Evolutionary conservation across 1,140 invertebrate genomes (phyloP).

Genomic region (Drosophila kikkawai): DNA sequence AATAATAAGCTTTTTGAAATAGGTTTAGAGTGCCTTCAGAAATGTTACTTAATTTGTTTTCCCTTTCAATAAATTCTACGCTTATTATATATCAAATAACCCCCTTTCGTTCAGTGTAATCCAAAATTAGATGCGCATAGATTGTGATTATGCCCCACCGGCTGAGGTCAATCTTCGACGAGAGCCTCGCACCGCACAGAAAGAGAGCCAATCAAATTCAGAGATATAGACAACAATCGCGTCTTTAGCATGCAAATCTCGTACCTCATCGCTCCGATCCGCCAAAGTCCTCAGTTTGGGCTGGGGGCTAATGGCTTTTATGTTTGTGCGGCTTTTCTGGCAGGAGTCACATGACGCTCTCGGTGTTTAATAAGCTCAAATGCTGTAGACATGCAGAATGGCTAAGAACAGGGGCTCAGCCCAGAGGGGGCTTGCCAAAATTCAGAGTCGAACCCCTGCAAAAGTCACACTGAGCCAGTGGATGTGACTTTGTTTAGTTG

Average conservation of each 20-base stretch:
- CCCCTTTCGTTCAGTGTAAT: neutral
- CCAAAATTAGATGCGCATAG: conserved; percentile 53
- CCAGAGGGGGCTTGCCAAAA: neutral
- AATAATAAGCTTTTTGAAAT: too few species aligned
- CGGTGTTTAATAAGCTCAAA: conserved; percentile 71
- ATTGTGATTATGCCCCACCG: conserved; percentile 23
- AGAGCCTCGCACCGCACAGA: neutral
- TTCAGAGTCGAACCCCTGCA: neutral
- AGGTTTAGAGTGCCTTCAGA: too few species aligned
- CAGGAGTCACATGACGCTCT: conserved; percentile 70
- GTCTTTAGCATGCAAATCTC: conserved; percentile 57
- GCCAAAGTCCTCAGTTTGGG: conserved; percentile 34
- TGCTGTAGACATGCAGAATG: conserved; percentile 53
- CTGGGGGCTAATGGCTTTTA: conserved; percentile 51
- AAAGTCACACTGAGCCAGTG: conserved; percentile 28
- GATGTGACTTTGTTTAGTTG: conserved; percentile 20
- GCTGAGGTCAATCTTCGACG: conserved; percentile 40
- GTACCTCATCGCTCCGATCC: conserved; percentile 20
- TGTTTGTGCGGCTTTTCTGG: conserved; percentile 50
- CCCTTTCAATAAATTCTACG: neutral
- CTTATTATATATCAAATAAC: neutral
- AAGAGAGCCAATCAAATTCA: conserved; percentile 21
- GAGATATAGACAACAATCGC: conserved; percentile 34
- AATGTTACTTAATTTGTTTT: too few species aligned
- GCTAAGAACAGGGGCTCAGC: conserved; percentile 22